phyloP scores from a whole-genome alignment of 2,113 vertebrate species.

The Thinocorus orbignyianus region DNA sequence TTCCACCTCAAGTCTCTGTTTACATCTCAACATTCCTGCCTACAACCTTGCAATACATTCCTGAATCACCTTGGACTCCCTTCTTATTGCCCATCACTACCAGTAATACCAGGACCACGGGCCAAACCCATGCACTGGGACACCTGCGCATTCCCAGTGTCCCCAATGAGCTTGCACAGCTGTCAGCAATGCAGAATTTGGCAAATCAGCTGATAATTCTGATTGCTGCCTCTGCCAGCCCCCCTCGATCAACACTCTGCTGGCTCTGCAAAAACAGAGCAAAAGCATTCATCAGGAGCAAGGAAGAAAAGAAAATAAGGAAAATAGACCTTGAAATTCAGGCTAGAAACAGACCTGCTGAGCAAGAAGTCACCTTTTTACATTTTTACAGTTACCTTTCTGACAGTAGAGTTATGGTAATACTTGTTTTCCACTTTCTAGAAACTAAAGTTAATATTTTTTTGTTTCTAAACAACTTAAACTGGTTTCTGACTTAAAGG shows the following conservation, averaged over 20 bases:
- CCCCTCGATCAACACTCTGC: not conserved
- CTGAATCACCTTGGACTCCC: not conserved
- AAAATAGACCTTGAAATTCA: not conserved
- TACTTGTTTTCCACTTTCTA: not conserved
- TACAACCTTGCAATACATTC: not conserved
- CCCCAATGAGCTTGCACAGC: not conserved
- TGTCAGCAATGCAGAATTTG: not conserved
- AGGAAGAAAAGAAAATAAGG: not conserved
- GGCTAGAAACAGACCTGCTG: not conserved
- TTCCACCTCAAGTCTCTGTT: not conserved
- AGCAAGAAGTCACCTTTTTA: not conserved
- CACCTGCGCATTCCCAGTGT: not conserved
- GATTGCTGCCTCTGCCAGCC: not conserved
- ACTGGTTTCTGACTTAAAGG: not conserved
- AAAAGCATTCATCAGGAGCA: not conserved
- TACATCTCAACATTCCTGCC: not conserved
- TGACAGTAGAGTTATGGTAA: not conserved
- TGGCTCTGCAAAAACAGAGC: not conserved
- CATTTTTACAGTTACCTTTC: not conserved
- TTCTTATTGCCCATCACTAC: not conserved
- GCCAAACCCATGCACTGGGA: not conserved
- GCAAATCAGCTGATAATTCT: not conserved
- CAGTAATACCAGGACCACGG: rapidly evolving
- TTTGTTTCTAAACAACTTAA: not conserved
- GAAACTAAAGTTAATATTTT: not conserved